phyloP scores from a whole-genome alignment of 2,797 vertebrate species.

The Sardinella longiceps region DNA sequence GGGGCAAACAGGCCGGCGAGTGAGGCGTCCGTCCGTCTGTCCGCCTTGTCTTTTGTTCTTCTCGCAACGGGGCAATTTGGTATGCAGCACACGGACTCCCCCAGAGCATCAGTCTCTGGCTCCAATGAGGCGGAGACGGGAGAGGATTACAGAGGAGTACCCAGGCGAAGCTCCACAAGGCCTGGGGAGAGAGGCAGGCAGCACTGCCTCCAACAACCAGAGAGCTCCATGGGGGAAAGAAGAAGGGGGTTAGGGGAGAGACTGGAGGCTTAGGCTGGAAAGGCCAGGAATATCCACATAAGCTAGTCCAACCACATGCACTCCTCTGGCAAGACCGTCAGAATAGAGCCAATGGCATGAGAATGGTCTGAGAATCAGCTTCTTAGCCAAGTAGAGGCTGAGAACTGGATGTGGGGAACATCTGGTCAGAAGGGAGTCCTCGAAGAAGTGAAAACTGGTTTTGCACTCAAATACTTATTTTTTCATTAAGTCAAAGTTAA shows the following conservation, averaged over 20 bases:
- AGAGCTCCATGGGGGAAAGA: background rate
- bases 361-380: background rate
- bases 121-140: background rate
- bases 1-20: background rate
- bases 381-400: background rate
- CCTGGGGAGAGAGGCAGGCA: constrained; percentile 41
- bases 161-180: constrained; percentile 41
- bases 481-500: too few relatives aligned
- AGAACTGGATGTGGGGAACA: background rate
- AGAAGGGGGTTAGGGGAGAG: background rate
- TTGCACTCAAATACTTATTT: background rate
- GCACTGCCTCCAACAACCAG: background rate
- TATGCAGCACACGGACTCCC: background rate
- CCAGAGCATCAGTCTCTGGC: background rate
- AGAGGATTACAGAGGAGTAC: constrained; percentile 12
- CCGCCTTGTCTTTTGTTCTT: background rate
- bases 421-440: background rate
- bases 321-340: background rate
- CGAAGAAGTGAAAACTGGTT: background rate
- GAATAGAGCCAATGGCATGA: background rate
- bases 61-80: background rate
- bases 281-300: constrained; percentile 14
- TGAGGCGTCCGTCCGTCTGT: background rate
- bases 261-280: background rate
- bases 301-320: background rate